phyloP scores from a whole-genome alignment of 2,888 invertebrate species.

The Elysia crispata region DNA sequence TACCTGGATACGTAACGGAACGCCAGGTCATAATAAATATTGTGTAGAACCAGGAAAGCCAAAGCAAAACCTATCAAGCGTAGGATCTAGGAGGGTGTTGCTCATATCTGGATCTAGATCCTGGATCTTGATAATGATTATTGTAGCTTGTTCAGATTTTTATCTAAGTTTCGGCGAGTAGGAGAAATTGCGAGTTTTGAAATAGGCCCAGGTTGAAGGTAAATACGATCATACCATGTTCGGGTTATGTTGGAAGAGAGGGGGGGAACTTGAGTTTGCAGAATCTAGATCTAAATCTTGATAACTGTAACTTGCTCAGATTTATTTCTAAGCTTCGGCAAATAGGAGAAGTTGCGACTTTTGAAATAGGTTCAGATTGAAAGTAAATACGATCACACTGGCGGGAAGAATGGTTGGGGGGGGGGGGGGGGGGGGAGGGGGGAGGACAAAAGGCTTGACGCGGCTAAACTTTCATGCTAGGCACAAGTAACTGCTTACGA shows the following conservation, averaged over 20 bases:
- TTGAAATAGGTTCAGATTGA: not conserved
- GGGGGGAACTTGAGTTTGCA: too few species aligned
- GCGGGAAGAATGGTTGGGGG: not conserved
- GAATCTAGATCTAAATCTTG: too few species aligned
- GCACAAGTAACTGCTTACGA: too few species aligned
- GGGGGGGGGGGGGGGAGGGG: not conserved
- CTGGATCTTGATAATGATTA: too few species aligned
- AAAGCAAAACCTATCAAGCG: not conserved
- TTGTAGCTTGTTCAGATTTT: too few species aligned
- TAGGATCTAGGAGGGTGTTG: too few species aligned
- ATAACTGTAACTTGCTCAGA: too few species aligned
- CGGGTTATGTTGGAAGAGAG: not conserved
- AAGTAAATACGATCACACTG: not conserved
- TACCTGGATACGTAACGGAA: not conserved
- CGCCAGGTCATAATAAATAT: not conserved
- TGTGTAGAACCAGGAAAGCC: not conserved
- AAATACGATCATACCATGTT: not conserved
- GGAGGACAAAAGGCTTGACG: not conserved
- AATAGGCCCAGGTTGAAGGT: not conserved
- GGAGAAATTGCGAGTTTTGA: not conserved
- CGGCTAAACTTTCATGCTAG: too few species aligned
- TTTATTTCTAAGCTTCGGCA: too few species aligned
- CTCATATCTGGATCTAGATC: too few species aligned
- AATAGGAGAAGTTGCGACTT: not conserved
- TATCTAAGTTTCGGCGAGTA: not conserved